phyloP scores from a whole-genome alignment of 2,113 vertebrate genomes.

The Poecilia latipinna region DNA sequence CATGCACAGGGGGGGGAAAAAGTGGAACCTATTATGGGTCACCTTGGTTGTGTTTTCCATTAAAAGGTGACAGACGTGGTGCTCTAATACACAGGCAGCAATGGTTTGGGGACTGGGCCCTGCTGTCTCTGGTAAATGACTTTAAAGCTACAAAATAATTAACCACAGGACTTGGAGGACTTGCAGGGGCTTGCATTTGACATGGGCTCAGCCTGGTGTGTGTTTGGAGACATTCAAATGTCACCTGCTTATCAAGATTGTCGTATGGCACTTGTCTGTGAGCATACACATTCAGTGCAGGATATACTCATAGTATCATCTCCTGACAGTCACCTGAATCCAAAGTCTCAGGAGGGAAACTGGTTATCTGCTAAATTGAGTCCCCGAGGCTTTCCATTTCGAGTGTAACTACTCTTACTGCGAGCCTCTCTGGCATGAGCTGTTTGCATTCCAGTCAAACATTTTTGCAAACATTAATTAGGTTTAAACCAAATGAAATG shows the following conservation, averaged over 20 bases:
- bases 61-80: slow-evolving; percentile 73
- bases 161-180: slow-evolving; percentile 30
- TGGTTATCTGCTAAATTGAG: slow-evolving; percentile 66
- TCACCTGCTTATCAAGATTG: slow-evolving; percentile 36
- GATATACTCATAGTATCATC: slow-evolving; percentile 23
- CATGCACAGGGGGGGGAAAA: slow-evolving; percentile 33
- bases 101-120: slow-evolving; percentile 55
- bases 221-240: slow-evolving; percentile 32
- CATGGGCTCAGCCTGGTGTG: slow-evolving; percentile 12
- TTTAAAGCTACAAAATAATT: slow-evolving; percentile 63
- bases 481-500: slow-evolving; percentile 21
- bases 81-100: slow-evolving; percentile 57
- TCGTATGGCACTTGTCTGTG: slow-evolving; percentile 39
- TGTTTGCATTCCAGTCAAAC: slow-evolving; percentile 31
- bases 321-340: slow-evolving; percentile 58
- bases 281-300: slow-evolving; percentile 18
- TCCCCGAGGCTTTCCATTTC: slow-evolving; percentile 58
- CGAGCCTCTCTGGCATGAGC: slow-evolving; percentile 17
- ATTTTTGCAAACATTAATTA: slow-evolving; percentile 36
- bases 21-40: slow-evolving; percentile 69
- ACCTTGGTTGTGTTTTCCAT: slow-evolving; percentile 74
- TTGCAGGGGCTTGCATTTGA: slow-evolving; percentile 17
- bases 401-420: slow-evolving; percentile 24
- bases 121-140: slow-evolving; percentile 65
- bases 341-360: slow-evolving; percentile 42